Conservation (phyloP, 2,888 invertebrate species). For the Apamea sordens region DNA sequence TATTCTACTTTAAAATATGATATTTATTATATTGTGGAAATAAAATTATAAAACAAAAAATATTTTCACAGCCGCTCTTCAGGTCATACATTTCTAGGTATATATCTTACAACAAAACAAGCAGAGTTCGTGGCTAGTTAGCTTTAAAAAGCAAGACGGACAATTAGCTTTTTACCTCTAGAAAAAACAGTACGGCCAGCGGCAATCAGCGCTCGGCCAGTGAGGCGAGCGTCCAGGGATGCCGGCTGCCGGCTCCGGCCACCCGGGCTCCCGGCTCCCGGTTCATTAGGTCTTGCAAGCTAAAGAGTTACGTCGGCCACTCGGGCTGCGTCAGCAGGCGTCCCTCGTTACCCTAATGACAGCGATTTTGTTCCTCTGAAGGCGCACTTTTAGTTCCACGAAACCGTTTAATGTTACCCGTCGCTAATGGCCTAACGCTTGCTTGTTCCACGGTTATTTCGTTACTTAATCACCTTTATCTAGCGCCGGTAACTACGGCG, state of each 20-base stretch:
- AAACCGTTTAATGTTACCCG: conserved; percentile 85
- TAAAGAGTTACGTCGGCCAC: conserved; percentile 83
- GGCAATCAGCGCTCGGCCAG: conserved; percentile 75
- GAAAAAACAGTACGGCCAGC: conserved; percentile 73
- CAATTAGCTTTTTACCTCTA: conserved; percentile 71
- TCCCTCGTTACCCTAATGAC: conserved; percentile 89
- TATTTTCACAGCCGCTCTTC: background rate
- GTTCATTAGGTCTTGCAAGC: conserved; percentile 86
- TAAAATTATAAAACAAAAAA: background rate
- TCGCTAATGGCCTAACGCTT: conserved; percentile 86
- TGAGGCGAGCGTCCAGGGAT: conserved; percentile 75
- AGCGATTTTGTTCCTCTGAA: conserved; percentile 86
- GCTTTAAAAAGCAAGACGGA: conserved; percentile 48
- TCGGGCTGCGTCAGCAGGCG: conserved; percentile 85
- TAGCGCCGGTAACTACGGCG: conserved; percentile 67
- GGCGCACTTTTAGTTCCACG: conserved; percentile 86
- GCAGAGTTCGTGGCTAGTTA: conserved; percentile 22
- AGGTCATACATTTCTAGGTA: background rate
- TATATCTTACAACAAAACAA: conserved; percentile 23
- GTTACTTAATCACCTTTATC: conserved; percentile 78
- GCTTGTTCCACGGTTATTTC: conserved; percentile 81
- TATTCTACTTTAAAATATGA: background rate
- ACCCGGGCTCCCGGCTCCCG: conserved; percentile 72
- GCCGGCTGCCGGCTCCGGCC: conserved; percentile 75
- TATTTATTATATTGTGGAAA: background rate